These are phyloP conservation scores for Ariopsis seemanni DNA, from an alignment of 2,113 vertebrate species.

Conservation along the genomic window DNA sequence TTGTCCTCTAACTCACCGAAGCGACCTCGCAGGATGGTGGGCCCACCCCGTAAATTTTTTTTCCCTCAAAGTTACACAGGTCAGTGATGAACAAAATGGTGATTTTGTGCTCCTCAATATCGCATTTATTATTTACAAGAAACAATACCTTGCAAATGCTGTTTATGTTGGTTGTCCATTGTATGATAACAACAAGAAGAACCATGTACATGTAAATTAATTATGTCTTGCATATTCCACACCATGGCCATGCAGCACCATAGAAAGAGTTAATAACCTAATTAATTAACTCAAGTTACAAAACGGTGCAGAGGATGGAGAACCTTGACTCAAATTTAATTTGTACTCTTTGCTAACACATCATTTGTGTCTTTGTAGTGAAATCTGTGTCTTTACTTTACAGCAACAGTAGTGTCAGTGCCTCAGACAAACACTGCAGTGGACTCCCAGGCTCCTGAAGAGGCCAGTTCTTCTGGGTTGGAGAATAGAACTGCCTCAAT, in stretches of 20 bases:
- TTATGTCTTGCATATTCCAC: neutral
- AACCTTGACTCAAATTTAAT: neutral
- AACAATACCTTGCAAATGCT: neutral
- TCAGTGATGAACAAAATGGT: slow-evolving; percentile 50
- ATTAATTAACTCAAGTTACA: neutral
- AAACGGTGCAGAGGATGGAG: neutral
- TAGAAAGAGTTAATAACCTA: neutral
- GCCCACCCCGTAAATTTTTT: slow-evolving; percentile 86
- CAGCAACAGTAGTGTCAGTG: slow-evolving; percentile 64
- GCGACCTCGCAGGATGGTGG: slow-evolving; percentile 82
- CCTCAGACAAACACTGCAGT: slow-evolving; percentile 65
- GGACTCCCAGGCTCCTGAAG: slow-evolving; percentile 70
- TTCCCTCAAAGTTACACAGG: slow-evolving; percentile 70
- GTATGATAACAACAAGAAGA: neutral
- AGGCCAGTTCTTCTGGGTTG: slow-evolving; percentile 80
- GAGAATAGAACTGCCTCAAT: slow-evolving; percentile 56
- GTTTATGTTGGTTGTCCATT: neutral
- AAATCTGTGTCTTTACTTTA: neutral
- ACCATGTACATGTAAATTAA: neutral
- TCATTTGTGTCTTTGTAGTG: neutral
- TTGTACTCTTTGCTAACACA: neutral
- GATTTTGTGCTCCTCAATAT: neutral
- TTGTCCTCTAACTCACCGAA: slow-evolving; percentile 62
- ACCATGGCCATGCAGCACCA: neutral
- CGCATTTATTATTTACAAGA: neutral